These are phyloP conservation scores for Cyclargus thomasi DNA, from an alignment of 1,140 invertebrate genomes.

Conservation along the genomic window DNA sequence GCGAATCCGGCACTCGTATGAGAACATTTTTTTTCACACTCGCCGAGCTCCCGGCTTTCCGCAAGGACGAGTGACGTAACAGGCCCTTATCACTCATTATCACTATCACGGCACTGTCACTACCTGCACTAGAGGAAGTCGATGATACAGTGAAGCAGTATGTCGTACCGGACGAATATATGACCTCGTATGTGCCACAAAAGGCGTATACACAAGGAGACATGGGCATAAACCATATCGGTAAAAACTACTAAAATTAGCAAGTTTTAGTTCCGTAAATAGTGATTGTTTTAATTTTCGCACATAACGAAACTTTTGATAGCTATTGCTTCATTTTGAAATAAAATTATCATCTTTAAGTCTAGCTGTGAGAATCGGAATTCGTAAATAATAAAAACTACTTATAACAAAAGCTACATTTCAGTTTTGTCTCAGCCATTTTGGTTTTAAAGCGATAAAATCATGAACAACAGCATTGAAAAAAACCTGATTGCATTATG, in stretches of 20 bases:
- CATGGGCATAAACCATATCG: slow-evolving; percentile 9
- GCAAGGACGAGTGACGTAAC: slow-evolving; percentile 47
- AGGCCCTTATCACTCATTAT: slow-evolving; percentile 47
- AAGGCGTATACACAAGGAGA: slow-evolving; percentile 32
- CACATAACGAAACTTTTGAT: no score
- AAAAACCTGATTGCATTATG: no score
- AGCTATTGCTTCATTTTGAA: no score
- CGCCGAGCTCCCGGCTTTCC: slow-evolving; percentile 33
- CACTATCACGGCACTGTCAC: slow-evolving; percentile 27
- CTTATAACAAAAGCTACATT: no score
- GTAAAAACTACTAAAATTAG: background rate
- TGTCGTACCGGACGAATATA: slow-evolving; percentile 28
- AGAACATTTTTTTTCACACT: slow-evolving; percentile 43
- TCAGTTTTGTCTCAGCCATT: no score
- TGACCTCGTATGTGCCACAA: slow-evolving; percentile 32
- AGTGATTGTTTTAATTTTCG: no score
- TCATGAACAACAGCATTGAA: no score
- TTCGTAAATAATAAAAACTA: no score
- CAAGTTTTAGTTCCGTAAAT: background rate
- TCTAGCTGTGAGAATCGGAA: no score
- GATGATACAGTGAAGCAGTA: slow-evolving; percentile 28
- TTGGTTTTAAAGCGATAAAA: no score
- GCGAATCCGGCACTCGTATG: slow-evolving; percentile 46
- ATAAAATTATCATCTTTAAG: no score
- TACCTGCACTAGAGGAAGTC: slow-evolving; percentile 29